phyloP scores from a whole-genome alignment of 2,888 invertebrate genomes.

The Ramazzottius varieornatus region DNA sequence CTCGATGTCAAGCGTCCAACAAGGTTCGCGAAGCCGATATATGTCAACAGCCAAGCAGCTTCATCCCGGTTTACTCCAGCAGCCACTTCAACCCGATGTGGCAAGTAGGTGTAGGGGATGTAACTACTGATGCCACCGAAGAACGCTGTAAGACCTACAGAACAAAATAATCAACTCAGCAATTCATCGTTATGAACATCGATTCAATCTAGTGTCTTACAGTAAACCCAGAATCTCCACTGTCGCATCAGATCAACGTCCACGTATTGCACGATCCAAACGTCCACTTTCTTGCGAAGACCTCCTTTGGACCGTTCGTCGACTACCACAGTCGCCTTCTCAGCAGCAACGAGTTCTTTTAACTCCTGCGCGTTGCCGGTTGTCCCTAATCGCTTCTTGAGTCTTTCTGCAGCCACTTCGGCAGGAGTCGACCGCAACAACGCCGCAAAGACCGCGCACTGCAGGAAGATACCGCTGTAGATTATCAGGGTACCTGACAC shows the following conservation, averaged over 20 bases:
- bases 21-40: background rate
- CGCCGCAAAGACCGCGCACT: background rate
- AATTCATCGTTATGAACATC: background rate
- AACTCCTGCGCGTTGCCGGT: background rate
- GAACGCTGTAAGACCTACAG: background rate
- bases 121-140: background rate
- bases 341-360: background rate
- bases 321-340: background rate
- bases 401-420: background rate
- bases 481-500: background rate
- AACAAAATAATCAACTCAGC: background rate
- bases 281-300: background rate
- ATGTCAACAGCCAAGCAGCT: background rate
- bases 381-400: background rate
- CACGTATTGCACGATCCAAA: background rate
- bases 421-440: background rate
- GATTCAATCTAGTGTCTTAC: background rate
- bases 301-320: background rate
- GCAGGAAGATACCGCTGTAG: background rate
- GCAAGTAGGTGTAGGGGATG: background rate
- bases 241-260: background rate
- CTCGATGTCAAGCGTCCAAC: background rate
- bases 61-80: background rate
- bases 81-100: background rate
- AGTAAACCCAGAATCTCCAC: slow-evolving; percentile 2